Evolutionary conservation across 2,888 invertebrate genomes (phyloP).

Genomic region (Xestia c-nigrum): DNA sequence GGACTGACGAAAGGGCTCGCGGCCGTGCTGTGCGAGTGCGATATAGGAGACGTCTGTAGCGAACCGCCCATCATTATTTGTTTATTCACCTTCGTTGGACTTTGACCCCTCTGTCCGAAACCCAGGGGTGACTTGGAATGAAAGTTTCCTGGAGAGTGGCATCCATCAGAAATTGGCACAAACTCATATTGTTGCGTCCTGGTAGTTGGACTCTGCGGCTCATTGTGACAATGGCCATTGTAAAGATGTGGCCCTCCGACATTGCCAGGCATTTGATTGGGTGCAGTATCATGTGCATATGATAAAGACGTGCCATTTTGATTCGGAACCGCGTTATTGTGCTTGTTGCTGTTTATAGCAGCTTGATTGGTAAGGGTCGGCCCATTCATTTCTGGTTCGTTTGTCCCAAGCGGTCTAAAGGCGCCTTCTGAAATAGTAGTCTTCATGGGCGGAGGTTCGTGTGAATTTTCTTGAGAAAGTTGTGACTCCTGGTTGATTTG

Average conservation of each 20-base stretch:
- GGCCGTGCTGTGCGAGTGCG: constrained; percentile 92
- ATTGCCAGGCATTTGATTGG: constrained; percentile 72
- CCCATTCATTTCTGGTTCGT: constrained; percentile 74
- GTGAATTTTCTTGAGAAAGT: constrained; percentile 70
- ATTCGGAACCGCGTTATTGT: constrained; percentile 72
- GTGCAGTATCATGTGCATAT: constrained; percentile 72
- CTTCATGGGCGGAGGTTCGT: constrained; percentile 73
- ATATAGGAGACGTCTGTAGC: constrained; percentile 86
- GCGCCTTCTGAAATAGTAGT: constrained; percentile 78
- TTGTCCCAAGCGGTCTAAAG: constrained; percentile 79
- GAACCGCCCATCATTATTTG: constrained; percentile 83
- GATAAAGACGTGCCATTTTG: constrained; percentile 78
- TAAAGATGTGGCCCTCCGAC: constrained; percentile 77
- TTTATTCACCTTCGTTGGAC: constrained; percentile 83
- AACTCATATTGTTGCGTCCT: constrained; percentile 95
- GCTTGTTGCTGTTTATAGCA: constrained; percentile 73
- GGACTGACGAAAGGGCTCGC: constrained; percentile 96
- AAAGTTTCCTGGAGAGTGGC: constrained; percentile 91
- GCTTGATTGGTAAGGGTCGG: constrained; percentile 69
- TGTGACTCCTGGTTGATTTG: constrained; percentile 74
- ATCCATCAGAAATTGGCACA: constrained; percentile 96
- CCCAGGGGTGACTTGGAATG: constrained; percentile 85
- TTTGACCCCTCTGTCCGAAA: constrained; percentile 81
- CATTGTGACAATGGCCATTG: constrained; percentile 85
- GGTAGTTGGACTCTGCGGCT: constrained; percentile 94